Percentiles rank a stretch among this genome's conserved stretches.
Evolutionary conservation across 1,140 invertebrate genomes (phyloP).

Genomic region (Agrilus planipennis): DNA sequence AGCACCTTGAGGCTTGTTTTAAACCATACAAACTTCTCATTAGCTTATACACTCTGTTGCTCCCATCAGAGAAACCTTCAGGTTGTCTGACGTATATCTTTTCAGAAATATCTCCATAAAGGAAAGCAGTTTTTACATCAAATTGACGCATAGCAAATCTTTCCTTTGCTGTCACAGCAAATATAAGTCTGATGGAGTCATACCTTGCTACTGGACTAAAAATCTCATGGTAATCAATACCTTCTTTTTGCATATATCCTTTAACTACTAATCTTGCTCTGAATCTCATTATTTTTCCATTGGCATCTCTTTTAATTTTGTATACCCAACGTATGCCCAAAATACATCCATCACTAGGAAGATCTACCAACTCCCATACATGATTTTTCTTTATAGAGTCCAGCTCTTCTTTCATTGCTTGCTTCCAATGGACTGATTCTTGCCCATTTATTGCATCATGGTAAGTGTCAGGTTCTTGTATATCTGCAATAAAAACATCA

Average conservation of each 20-base stretch:
- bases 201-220: slow-evolving; percentile 30
- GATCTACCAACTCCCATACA: too few relatives aligned
- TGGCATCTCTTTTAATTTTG: slow-evolving; percentile 24
- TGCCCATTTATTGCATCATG: slow-evolving; percentile 9
- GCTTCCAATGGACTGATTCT: slow-evolving; percentile 10
- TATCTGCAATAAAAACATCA: background rate
- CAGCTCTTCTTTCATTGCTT: slow-evolving; percentile 26
- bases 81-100: slow-evolving; percentile 33
- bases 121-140: slow-evolving; percentile 35
- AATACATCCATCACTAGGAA: too few relatives aligned
- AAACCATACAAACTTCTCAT: slow-evolving; percentile 31
- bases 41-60: slow-evolving; percentile 22
- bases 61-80: slow-evolving; percentile 24
- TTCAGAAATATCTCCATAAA: slow-evolving; percentile 33
- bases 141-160: slow-evolving; percentile 28
- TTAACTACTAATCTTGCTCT: slow-evolving; percentile 35
- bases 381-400: slow-evolving; percentile 21
- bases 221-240: slow-evolving; percentile 32
- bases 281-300: slow-evolving; percentile 19
- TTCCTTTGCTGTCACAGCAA: slow-evolving; percentile 27
- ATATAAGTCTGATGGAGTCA: slow-evolving; percentile 29
- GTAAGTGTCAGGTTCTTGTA: slow-evolving; percentile 9
- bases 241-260: slow-evolving; percentile 31
- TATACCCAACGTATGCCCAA: slow-evolving; percentile 31
- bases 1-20: slow-evolving; percentile 27